Conservation (phyloP, 2,888 invertebrate genomes). For the Napeogenes sylphis region DNA sequence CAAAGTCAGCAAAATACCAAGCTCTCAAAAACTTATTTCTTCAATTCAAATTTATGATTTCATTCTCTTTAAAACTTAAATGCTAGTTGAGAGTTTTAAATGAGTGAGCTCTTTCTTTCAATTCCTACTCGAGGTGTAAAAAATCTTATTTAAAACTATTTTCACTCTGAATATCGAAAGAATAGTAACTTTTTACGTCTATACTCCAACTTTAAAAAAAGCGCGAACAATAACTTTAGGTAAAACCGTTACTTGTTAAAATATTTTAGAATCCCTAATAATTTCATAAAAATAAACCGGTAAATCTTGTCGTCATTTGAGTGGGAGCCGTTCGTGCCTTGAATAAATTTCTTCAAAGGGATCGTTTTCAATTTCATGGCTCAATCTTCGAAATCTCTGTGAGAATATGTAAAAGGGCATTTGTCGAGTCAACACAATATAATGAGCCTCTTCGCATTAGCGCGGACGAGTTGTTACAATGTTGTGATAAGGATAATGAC, state of each 20-base stretch:
- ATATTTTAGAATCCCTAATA: slow-evolving; percentile 67
- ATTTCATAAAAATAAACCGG: slow-evolving; percentile 77
- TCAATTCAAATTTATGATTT: slow-evolving; percentile 59
- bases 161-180: slow-evolving; percentile 27
- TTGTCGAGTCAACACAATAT: slow-evolving; percentile 75
- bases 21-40: slow-evolving; percentile 52
- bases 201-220: no score
- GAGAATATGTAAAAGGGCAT: slow-evolving; percentile 76
- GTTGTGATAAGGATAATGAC: no score
- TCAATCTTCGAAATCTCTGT: slow-evolving; percentile 75
- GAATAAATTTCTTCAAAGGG: slow-evolving; percentile 77
- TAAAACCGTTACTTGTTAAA: slow-evolving; percentile 32
- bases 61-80: slow-evolving; percentile 63
- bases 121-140: slow-evolving; percentile 49
- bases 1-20: slow-evolving; percentile 20
- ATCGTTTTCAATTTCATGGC: slow-evolving; percentile 78
- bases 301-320: slow-evolving; percentile 71
- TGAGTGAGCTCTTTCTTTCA: slow-evolving; percentile 48
- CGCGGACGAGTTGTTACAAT: slow-evolving; percentile 43
- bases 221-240: slow-evolving; percentile 30
- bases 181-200: not conserved
- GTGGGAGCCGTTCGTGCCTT: slow-evolving; percentile 73
- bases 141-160: slow-evolving; percentile 35
- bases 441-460: slow-evolving; percentile 70
- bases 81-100: slow-evolving; percentile 65